Base-by-base conservation (phyloP, 2,113 vertebrate genomes). In the Lasiurus cinereus region DNA sequence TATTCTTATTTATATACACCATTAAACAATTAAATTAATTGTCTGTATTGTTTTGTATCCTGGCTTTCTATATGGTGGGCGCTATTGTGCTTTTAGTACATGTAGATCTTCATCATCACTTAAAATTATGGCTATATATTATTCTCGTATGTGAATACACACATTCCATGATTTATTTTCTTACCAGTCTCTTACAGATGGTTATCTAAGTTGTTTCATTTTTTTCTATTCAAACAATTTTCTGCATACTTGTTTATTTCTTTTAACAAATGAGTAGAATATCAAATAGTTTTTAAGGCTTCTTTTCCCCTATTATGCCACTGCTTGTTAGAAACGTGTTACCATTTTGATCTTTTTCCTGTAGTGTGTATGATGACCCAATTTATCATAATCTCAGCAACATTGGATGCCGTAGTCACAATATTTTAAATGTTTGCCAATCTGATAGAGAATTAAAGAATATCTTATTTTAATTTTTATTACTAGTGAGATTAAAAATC, bases 221-320 rank as follows among this genome's bases (percentile, higher is more conserved):
- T 77, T 22, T 43, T 59, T 36, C 48, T 74, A 3, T 52, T 93
- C 16, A 72, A 4, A 72, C 29, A 89, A 6, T 29, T 82, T 80
- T n/a, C 4, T 83, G 19, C 13, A 46, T 69, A 29, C 33, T 69
- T 92, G 19, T 70, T 52, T 64, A 85, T 88, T 93, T 89, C 52
- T 93, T 72, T 77, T 89, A 79, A 92, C 46, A 95, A 86, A 52
- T 85, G 90, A 13, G 18, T 67, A 36, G 87, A 91, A 93, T 66
- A 46, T 66, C 69, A 78, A 79, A 85, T n/a, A 2, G 27, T 70
- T 91, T 82, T 84, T 39, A 80, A 76, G 21, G n/a, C 24, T 39
- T 39, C 50, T 91, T 74, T 43, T n/a, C 9, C 7, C 19, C 52
- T 56, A 0, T 83, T 43, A 52, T 79, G 48, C 9, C 29, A 69